Evolutionary conservation across 2,888 invertebrate genomes (phyloP).

Genomic region (Drosophila imparisetae): DNA sequence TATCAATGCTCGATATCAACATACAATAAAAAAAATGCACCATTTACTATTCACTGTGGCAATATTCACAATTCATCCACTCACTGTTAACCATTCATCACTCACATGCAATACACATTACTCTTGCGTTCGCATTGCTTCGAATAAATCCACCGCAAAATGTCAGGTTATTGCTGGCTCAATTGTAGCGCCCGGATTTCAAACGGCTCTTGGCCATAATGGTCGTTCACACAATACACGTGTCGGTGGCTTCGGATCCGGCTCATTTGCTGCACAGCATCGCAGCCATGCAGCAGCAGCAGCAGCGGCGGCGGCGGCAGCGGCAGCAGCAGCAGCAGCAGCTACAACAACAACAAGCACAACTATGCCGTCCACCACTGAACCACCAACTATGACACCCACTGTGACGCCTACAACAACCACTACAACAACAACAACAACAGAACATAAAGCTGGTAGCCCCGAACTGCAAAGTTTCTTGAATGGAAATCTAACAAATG

Average conservation of each 20-base stretch:
- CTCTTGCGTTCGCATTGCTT: constrained; percentile 22
- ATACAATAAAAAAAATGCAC: constrained; percentile 16
- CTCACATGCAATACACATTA: constrained; percentile 9
- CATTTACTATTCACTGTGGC: constrained; percentile 10
- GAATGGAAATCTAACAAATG: constrained; percentile 80
- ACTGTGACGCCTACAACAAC: constrained; percentile 43
- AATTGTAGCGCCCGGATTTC: constrained; percentile 83
- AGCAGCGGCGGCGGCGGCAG: constrained; percentile 42
- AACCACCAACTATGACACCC: constrained; percentile 41
- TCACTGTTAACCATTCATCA: constrained; percentile 15
- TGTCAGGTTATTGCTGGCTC: constrained; percentile 83
- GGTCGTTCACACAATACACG: constrained; percentile 82
- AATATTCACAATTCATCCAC: neutral
- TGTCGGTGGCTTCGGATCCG: constrained; percentile 57
- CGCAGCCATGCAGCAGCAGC: constrained; percentile 52
- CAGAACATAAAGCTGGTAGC: constrained; percentile 60
- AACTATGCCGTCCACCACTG: constrained; percentile 26
- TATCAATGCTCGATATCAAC: neutral
- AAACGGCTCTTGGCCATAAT: constrained; percentile 82
- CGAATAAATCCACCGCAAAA: constrained; percentile 36
- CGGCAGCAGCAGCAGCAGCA: constrained; percentile 40
- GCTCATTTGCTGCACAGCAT: constrained; percentile 54
- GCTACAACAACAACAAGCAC: constrained; percentile 44
- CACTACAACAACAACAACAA: constrained; percentile 41
- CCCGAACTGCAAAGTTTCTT: constrained; percentile 64